A percentile compares a stretch with the other conserved stretches of the same genome.
Conservation (phyloP, 2,888 invertebrate genomes). For the Nezara viridula region DNA sequence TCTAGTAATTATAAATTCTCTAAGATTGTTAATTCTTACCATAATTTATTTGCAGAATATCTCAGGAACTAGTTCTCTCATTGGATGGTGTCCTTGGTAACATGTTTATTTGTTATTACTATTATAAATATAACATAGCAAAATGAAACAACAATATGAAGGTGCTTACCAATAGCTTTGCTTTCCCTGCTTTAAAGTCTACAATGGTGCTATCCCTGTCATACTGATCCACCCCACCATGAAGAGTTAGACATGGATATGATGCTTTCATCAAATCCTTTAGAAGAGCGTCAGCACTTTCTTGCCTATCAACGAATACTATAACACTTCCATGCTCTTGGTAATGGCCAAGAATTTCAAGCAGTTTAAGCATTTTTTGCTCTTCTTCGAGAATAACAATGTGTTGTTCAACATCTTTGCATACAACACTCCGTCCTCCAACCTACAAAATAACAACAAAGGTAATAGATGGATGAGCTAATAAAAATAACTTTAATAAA, state of each 20-base stretch:
- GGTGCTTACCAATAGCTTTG: conserved; percentile 81
- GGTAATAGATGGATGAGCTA: background rate
- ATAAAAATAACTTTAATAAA: background rate
- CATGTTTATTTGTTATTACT: background rate
- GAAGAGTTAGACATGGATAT: conserved; percentile 96
- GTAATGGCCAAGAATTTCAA: conserved; percentile 96
- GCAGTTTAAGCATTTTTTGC: conserved; percentile 95
- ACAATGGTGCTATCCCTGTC: conserved; percentile 97
- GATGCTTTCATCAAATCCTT: conserved; percentile 97
- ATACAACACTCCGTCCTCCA: conserved; percentile 96
- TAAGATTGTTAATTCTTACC: conserved; percentile 1
- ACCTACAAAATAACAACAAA: conserved; percentile 71
- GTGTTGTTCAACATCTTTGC: conserved; percentile 97
- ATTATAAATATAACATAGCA: background rate
- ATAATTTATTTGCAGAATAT: background rate
- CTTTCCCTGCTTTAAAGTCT: conserved; percentile 96
- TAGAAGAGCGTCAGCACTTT: conserved; percentile 92
- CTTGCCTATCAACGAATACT: conserved; percentile 98
- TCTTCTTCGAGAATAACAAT: conserved; percentile 95
- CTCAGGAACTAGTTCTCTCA: conserved; percentile 29
- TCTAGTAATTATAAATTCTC: background rate
- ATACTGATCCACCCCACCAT: conserved; percentile 99
- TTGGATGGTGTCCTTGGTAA: conserved; percentile 7
- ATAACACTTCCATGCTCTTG: conserved; percentile 94
- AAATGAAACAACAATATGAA: background rate